Evolutionary conservation across 2,797 vertebrate genomes (phyloP).

Genomic region (Babyrousa celebensis): DNA sequence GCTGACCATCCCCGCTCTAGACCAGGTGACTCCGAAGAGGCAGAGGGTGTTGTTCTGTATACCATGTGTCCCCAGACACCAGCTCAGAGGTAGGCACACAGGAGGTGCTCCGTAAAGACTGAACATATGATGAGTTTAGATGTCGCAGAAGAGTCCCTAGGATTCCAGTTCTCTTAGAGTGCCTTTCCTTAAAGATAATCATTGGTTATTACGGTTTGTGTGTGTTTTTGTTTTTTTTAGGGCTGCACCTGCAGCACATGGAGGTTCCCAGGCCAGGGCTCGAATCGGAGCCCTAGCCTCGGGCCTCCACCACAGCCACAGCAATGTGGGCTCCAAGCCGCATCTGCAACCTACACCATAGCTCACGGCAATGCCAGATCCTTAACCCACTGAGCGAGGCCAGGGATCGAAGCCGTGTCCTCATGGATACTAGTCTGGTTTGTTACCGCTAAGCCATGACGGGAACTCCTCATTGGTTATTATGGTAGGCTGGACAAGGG

Average conservation of each 20-base stretch:
- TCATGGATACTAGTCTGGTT: no score
- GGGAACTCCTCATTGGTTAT: not conserved
- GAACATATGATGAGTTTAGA: not conserved
- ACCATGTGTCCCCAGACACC: fast-evolving
- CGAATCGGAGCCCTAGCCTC: no score
- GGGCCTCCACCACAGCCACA: no score
- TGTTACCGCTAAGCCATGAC: no score
- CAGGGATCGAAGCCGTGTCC: no score
- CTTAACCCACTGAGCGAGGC: no score
- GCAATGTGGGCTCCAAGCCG: no score
- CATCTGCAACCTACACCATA: no score
- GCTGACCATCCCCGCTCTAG: not conserved
- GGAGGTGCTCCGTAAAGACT: not conserved
- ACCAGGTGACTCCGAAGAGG: not conserved
- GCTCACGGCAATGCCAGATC: no score
- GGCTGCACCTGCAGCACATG: no score
- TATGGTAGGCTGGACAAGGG: not conserved
- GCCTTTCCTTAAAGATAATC: not conserved
- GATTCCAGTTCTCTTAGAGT: not conserved
- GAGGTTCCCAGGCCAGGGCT: no score
- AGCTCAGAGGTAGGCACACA: not conserved
- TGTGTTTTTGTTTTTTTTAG: no score
- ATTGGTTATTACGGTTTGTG: not conserved
- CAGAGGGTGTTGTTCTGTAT: not conserved
- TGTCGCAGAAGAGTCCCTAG: not conserved